Evolutionary conservation across 2,888 invertebrate species (phyloP).

Genomic region (Rambutsinella grinnellia): DNA sequence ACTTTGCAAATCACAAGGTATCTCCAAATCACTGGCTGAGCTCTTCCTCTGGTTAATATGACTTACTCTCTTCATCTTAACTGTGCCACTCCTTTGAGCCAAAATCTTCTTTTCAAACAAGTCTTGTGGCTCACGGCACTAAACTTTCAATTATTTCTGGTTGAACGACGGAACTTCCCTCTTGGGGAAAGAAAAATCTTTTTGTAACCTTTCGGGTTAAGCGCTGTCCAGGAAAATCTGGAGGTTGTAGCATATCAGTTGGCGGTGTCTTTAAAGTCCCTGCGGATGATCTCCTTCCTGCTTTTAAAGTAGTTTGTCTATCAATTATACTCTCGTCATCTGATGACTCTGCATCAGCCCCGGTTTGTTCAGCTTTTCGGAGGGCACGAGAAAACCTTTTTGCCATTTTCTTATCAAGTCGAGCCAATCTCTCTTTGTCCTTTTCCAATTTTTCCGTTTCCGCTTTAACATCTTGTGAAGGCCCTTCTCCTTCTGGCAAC

Average conservation of each 20-base stretch:
- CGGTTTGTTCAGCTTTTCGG: constrained; percentile 58
- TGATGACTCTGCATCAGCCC: constrained; percentile 69
- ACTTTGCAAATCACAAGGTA: constrained; percentile 31
- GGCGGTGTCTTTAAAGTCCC: constrained; percentile 26
- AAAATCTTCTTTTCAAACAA: constrained; percentile 51
- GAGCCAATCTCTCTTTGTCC: constrained; percentile 64
- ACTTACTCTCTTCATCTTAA: constrained; percentile 26
- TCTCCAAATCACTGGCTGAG: constrained; percentile 48
- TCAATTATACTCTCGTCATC: constrained; percentile 55
- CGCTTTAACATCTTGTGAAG: constrained; percentile 66
- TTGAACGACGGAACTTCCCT: constrained; percentile 43
- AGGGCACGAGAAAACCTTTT: constrained; percentile 52
- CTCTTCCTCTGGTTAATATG: constrained; percentile 43
- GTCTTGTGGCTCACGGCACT: constrained; percentile 32
- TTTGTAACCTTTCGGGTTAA: constrained; percentile 55
- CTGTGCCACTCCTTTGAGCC: constrained; percentile 34
- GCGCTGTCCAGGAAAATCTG: constrained; percentile 18
- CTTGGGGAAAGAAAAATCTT: constrained; percentile 56
- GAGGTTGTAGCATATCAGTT: constrained; percentile 8
- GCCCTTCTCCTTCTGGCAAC: constrained; percentile 61
- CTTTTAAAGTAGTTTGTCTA: constrained; percentile 59
- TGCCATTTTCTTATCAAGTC: constrained; percentile 62
- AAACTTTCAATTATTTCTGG: constrained; percentile 46
- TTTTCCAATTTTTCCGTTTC: constrained; percentile 52
- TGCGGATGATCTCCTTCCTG: constrained; percentile 62